These are phyloP conservation scores for Andrena minutula DNA, from an alignment of 2,888 invertebrate species.

Conservation along the genomic window DNA sequence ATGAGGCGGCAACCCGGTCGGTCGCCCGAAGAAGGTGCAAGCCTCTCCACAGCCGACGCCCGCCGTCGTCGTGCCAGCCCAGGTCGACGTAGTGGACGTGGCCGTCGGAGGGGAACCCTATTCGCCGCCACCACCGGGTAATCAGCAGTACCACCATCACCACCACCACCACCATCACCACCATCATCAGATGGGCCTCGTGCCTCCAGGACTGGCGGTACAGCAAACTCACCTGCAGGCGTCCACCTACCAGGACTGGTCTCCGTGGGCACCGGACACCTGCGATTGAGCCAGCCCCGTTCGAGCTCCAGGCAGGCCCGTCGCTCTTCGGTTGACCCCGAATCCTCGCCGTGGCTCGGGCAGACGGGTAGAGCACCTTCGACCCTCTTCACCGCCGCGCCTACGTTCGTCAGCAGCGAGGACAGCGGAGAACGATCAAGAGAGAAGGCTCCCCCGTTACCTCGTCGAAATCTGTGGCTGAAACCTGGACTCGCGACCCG, in stretches of 20 bases:
- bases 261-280: slow-evolving; percentile 79
- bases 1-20: slow-evolving; percentile 88
- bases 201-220: slow-evolving; percentile 73
- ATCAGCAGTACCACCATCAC: slow-evolving; percentile 81
- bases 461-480: slow-evolving; percentile 1
- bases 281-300: slow-evolving; percentile 76
- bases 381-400: not conserved
- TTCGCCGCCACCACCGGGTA: slow-evolving; percentile 85
- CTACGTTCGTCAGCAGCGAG: not conserved
- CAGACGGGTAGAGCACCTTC: not conserved
- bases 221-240: slow-evolving; percentile 72
- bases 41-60: slow-evolving; percentile 78
- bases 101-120: slow-evolving; percentile 79
- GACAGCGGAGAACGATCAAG: not conserved
- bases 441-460: not conserved
- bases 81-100: slow-evolving; percentile 74
- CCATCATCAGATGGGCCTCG: slow-evolving; percentile 76
- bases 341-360: slow-evolving; percentile 7
- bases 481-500: not conserved
- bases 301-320: not conserved
- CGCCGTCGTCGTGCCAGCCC: slow-evolving; percentile 72
- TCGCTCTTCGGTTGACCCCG: not conserved
- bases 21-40: slow-evolving; percentile 85
- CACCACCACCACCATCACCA: slow-evolving; percentile 80
- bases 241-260: slow-evolving; percentile 78